Conservation (phyloP, 37 sponge, comb jelly and placozoan species). For the Tethya wilhelma region DNA sequence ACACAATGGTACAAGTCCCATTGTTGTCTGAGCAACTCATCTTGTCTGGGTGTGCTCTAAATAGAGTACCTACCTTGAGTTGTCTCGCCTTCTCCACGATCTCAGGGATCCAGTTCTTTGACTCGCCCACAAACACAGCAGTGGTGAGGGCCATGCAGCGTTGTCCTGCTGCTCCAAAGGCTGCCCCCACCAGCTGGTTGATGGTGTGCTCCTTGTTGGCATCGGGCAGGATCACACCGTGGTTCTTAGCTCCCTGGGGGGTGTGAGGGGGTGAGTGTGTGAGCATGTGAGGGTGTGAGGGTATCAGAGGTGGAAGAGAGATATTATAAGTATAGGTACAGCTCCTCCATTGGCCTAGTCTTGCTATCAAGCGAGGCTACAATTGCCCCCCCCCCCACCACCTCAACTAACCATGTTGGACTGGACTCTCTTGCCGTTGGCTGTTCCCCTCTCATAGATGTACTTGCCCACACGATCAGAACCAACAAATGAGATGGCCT, state of each 20-base stretch:
- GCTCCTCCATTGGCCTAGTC: too few species aligned
- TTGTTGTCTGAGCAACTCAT: too few species aligned
- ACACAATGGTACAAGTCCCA: too few species aligned
- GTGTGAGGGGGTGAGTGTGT: conserved; percentile 23
- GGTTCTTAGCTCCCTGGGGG: conserved; percentile 96
- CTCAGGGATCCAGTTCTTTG: conserved; percentile 98
- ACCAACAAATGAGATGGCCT: conserved; percentile 97
- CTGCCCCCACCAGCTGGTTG: conserved; percentile 97
- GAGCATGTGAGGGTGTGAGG: not conserved
- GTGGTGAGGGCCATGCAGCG: conserved; percentile 98
- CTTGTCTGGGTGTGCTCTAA: too few species aligned
- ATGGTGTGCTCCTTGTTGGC: conserved; percentile 99
- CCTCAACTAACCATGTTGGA: conserved; percentile 85
- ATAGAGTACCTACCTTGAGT: too few species aligned
- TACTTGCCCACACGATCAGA: conserved; percentile 90
- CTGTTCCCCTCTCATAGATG: conserved; percentile 93
- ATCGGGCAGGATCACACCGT: conserved; percentile 97
- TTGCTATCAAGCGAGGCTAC: too few species aligned
- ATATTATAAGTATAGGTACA: too few species aligned
- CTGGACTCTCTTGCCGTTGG: conserved; percentile 98
- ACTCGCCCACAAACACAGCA: conserved; percentile 94
- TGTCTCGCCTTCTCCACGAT: conserved; percentile 84
- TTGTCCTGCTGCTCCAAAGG: conserved; percentile 99
- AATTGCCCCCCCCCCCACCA: not conserved
- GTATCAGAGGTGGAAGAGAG: too few species aligned